phyloP scores from a whole-genome alignment of 2,113 vertebrate genomes.

The Chroicocephalus ridibundus region DNA sequence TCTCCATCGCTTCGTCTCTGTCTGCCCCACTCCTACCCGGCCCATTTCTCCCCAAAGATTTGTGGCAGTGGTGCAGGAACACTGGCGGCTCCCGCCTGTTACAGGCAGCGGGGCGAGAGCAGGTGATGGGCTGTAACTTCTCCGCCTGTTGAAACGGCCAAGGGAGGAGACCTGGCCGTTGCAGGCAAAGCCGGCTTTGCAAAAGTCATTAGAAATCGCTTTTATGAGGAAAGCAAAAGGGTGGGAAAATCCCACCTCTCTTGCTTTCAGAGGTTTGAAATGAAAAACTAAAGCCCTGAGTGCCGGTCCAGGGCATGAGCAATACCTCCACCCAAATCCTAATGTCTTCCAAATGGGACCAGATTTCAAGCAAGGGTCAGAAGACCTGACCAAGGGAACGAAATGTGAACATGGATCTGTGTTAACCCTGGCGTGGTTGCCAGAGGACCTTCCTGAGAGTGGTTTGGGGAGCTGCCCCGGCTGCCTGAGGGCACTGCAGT shows the following conservation, averaged over 20 bases:
- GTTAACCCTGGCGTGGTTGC: neutral
- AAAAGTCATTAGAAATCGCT: neutral
- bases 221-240: neutral
- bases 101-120: neutral
- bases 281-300: neutral
- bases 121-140: neutral
- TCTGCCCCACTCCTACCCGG: neutral
- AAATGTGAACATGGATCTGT: neutral
- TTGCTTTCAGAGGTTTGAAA: neutral
- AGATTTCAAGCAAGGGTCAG: neutral
- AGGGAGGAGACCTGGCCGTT: neutral
- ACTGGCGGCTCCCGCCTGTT: neutral
- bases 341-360: constrained; percentile 15
- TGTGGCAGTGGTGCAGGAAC: neutral
- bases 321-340: neutral
- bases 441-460: neutral
- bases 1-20: neutral
- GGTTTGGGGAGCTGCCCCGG: neutral
- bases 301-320: neutral
- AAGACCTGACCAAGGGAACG: neutral
- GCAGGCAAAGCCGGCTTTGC: neutral
- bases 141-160: neutral
- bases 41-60: neutral
- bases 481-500: neutral
- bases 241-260: neutral